Conservation (phyloP, 2,113 vertebrate genomes). For the Ginglymostoma cirratum region DNA sequence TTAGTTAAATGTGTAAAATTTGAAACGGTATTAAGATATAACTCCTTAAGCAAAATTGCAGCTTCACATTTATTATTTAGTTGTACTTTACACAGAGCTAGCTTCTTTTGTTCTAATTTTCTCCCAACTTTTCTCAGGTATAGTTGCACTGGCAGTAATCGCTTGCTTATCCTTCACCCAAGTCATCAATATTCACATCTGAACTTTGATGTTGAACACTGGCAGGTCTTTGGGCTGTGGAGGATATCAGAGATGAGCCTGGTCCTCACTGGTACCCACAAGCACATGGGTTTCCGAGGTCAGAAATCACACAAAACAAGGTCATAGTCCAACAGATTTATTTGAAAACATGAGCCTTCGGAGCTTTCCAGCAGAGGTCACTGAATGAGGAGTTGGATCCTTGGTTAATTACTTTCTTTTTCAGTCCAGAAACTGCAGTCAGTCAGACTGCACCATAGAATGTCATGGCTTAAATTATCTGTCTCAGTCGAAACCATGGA, state of each 20-base stretch:
- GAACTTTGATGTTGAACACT: too few species aligned
- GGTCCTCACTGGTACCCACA: not conserved
- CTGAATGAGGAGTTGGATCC: not conserved
- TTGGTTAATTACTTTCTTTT: not conserved
- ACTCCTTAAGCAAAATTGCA: not conserved
- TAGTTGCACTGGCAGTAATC: not conserved
- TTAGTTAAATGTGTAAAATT: not conserved
- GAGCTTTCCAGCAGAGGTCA: too few species aligned
- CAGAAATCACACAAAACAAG: too few species aligned
- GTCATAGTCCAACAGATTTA: too few species aligned
- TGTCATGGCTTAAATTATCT: not conserved
- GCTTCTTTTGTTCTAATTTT: not conserved
- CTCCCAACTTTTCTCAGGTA: not conserved
- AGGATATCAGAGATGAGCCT: not conserved
- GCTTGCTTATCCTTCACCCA: not conserved
- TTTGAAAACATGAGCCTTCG: too few species aligned
- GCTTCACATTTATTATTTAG: not conserved
- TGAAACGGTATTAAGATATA: not conserved
- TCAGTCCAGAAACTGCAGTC: not conserved
- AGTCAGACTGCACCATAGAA: not conserved
- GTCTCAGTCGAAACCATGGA: not conserved
- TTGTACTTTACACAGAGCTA: not conserved
- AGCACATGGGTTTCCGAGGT: not conserved
- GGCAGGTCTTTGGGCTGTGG: not conserved
- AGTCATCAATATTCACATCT: not conserved